A percentile compares a stretch with the other conserved stretches of the same genome.
Conservation (phyloP, 2,888 invertebrate genomes). For the Scaptomyza caliginosa region DNA sequence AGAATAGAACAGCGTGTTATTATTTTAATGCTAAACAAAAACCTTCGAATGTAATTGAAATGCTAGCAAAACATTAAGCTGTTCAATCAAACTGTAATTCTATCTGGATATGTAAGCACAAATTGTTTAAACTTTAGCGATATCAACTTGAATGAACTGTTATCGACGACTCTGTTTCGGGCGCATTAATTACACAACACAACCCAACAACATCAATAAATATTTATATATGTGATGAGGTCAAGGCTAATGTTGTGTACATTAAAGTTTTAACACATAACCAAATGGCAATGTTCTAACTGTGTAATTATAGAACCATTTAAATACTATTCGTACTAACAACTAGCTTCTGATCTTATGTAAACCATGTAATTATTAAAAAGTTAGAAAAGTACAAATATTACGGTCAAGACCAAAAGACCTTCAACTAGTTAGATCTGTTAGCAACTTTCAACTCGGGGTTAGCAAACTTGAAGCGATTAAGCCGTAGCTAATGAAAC, state of each 20-base stretch:
- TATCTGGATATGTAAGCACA: slow-evolving; percentile 28
- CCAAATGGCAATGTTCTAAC: slow-evolving; percentile 28
- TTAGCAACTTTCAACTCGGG: not conserved
- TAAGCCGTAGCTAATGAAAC: slow-evolving; percentile 36
- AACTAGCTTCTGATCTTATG: not conserved
- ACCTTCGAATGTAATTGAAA: slow-evolving; percentile 58
- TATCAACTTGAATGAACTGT: slow-evolving; percentile 15
- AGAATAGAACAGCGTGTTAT: slow-evolving; percentile 29
- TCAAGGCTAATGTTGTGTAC: slow-evolving; percentile 40
- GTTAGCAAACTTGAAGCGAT: slow-evolving; percentile 17
- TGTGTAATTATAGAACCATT: slow-evolving; percentile 1
- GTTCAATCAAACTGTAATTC: slow-evolving; percentile 42
- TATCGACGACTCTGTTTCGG: slow-evolving; percentile 6
- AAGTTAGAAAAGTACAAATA: slow-evolving; percentile 8
- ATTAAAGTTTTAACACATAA: slow-evolving; percentile 27
- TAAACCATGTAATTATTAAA: not conserved
- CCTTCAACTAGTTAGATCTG: slow-evolving; percentile 15
- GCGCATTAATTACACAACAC: slow-evolving; percentile 45
- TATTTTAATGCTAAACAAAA: slow-evolving; percentile 20
- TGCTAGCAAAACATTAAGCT: slow-evolving; percentile 34
- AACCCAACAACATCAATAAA: slow-evolving; percentile 30
- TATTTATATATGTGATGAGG: slow-evolving; percentile 40
- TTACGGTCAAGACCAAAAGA: not conserved
- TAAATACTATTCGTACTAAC: not conserved
- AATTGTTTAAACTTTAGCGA: slow-evolving; percentile 17